Evolutionary conservation across 1,140 invertebrate genomes (phyloP).

Genomic region (Zaprionus nigranus): DNA sequence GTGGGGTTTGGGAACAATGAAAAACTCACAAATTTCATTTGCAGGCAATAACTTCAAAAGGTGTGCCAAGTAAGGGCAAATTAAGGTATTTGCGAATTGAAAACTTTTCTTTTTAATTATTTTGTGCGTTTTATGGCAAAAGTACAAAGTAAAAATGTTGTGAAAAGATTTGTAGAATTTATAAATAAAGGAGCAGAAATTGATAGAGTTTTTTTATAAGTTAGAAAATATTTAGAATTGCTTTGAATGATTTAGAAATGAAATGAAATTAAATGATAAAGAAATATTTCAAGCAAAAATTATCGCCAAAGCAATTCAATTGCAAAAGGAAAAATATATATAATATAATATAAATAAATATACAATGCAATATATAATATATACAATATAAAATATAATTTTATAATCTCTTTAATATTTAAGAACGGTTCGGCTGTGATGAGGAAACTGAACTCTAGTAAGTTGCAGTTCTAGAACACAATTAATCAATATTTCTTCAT

Average conservation of each 20-base stretch:
- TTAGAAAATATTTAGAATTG: background rate
- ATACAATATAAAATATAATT: background rate
- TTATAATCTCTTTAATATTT: too few relatives aligned
- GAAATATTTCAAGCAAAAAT: background rate
- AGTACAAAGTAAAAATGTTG: background rate
- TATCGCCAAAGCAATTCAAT: background rate
- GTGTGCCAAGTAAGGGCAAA: background rate
- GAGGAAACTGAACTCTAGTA: background rate
- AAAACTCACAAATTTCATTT: conserved; percentile 1
- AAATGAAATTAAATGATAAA: background rate
- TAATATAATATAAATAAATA: background rate
- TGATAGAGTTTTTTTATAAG: background rate
- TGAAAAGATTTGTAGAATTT: background rate
- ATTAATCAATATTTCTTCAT: background rate
- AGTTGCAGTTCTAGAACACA: background rate
- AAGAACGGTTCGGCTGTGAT: too few relatives aligned
- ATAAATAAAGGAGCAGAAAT: background rate
- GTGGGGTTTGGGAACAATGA: background rate
- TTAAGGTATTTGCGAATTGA: background rate
- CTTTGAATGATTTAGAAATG: background rate
- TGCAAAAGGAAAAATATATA: background rate
- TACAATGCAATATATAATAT: background rate
- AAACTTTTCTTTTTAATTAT: background rate
- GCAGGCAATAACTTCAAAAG: conserved; percentile 1
- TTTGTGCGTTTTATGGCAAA: background rate